These are phyloP conservation scores for Mythimna pallens DNA, from an alignment of 2,888 invertebrate species.

Conservation along the genomic window DNA sequence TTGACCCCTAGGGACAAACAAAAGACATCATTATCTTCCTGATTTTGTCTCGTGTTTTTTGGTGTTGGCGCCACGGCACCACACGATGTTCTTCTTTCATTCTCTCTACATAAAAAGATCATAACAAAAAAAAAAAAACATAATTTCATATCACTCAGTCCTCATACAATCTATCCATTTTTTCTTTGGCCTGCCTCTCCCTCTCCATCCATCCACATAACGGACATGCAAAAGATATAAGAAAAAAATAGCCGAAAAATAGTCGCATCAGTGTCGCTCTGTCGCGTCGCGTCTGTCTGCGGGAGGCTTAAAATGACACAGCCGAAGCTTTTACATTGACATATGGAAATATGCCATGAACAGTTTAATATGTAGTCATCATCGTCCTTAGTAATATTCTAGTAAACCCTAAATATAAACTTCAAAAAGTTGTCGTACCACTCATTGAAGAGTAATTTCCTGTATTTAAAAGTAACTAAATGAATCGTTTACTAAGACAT, in stretches of 20 bases:
- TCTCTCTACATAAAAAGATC: too few species aligned
- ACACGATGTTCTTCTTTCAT: too few species aligned
- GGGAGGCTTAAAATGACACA: background rate
- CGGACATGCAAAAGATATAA: too few species aligned
- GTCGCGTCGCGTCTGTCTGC: background rate
- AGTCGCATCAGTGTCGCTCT: background rate
- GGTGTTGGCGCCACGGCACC: too few species aligned
- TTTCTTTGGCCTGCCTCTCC: too few species aligned
- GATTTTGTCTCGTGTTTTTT: too few species aligned
- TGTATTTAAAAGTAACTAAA: conserved; percentile 61
- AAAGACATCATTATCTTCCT: too few species aligned
- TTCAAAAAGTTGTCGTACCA: conserved; percentile 36
- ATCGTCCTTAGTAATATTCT: conserved; percentile 25
- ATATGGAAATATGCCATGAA: conserved; percentile 1
- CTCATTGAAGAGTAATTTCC: conserved; percentile 62
- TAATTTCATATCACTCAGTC: too few species aligned
- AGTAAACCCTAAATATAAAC: conserved; percentile 43
- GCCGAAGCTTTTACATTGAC: background rate
- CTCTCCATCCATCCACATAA: too few species aligned
- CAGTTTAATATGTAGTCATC: conserved; percentile 20
- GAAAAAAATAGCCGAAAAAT: background rate
- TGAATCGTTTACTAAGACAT: conserved; percentile 48
- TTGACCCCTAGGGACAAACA: too few species aligned
- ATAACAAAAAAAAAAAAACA: too few species aligned
- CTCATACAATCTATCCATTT: too few species aligned